A percentile compares a stretch with the other conserved stretches of the same genome.
Conservation (phyloP, 1,140 invertebrate species). For the Thrips palmi region DNA sequence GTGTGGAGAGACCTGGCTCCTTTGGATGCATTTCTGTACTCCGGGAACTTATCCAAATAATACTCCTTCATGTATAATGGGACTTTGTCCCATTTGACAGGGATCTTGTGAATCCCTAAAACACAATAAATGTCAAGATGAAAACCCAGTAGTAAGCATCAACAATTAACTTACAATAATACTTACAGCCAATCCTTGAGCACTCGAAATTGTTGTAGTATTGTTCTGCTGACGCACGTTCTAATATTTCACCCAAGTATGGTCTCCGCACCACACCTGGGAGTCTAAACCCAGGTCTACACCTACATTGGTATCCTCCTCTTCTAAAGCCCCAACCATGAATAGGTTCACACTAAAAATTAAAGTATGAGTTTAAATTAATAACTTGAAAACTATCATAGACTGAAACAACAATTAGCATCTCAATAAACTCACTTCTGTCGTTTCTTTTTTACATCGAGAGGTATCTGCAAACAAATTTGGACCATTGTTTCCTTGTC, state of each 20-base stretch:
- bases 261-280: constrained; percentile 73
- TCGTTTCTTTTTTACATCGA: constrained; percentile 81
- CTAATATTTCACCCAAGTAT: constrained; percentile 83
- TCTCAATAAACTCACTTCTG: constrained; percentile 45
- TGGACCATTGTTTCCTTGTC: constrained; percentile 69
- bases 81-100: constrained; percentile 55
- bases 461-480: constrained; percentile 84
- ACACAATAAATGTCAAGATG: constrained; percentile 10
- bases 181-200: constrained; percentile 77
- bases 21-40: constrained; percentile 34
- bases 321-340: constrained; percentile 89
- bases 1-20: constrained; percentile 41
- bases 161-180: neutral
- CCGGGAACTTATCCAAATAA: constrained; percentile 50
- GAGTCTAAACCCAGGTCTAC: constrained; percentile 72
- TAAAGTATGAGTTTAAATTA: too few species aligned
- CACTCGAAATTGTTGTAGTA: constrained; percentile 89
- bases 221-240: constrained; percentile 76
- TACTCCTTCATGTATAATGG: constrained; percentile 44
- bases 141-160: neutral
- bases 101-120: constrained; percentile 62
- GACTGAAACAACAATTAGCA: constrained; percentile 3
- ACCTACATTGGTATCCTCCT: constrained; percentile 91
- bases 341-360: constrained; percentile 80
- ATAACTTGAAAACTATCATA: neutral